Evolutionary conservation across 2,113 vertebrate species (phyloP).

Genomic region (Nipponia nippon): DNA sequence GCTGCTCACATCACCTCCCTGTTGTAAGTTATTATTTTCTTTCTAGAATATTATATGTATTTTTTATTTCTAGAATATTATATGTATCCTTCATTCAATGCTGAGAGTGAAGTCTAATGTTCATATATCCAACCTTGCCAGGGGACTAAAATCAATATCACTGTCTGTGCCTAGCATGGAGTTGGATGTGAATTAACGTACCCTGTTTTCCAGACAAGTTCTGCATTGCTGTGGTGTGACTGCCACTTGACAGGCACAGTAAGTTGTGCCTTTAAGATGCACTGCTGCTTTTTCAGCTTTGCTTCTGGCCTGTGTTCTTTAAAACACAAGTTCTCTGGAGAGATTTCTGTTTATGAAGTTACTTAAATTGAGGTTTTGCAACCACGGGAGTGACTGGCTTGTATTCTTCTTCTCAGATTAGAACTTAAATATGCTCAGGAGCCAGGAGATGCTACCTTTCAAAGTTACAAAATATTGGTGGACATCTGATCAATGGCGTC

Average conservation of each 20-base stretch:
- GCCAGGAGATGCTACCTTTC: neutral
- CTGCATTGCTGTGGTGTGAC: neutral
- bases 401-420: neutral
- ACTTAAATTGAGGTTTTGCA: neutral
- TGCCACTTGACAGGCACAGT: neutral
- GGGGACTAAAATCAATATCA: neutral
- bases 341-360: neutral
- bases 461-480: neutral
- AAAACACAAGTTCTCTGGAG: neutral
- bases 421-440: neutral
- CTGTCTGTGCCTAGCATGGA: neutral
- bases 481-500: neutral
- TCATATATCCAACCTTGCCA: neutral
- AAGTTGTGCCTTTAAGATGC: neutral
- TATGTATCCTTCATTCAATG: neutral
- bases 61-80: neutral
- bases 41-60: neutral
- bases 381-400: neutral
- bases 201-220: neutral
- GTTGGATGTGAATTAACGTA: rapidly evolving
- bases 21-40: neutral
- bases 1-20: neutral
- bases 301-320: neutral
- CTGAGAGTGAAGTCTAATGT: neutral
- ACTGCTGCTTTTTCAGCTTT: neutral